A percentile compares a stretch with the other conserved stretches of the same genome.
Evolutionary conservation across 2,113 vertebrate species (phyloP).

Genomic region (Notothenia rossii): DNA sequence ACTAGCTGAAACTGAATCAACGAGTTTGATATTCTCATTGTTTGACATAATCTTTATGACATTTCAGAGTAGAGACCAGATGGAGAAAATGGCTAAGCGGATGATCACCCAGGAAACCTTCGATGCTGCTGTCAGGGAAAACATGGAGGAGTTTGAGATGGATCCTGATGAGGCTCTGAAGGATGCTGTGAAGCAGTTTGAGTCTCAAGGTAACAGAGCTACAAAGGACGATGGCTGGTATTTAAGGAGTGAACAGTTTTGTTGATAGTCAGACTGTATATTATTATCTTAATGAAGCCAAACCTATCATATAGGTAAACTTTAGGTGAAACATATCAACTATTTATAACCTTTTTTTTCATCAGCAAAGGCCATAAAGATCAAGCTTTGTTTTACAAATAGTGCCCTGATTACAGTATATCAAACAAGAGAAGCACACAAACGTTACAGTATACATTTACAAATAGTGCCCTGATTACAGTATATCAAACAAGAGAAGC

Average conservation of each 20-base stretch:
- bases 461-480: too few species aligned
- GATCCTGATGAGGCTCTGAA: conserved; percentile 88
- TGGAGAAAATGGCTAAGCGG: conserved; percentile 85
- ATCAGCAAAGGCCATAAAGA: too few species aligned
- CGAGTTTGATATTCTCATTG: background rate
- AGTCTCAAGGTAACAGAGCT: conserved; percentile 89
- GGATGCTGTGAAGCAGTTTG: conserved; percentile 93
- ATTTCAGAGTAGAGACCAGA: conserved; percentile 3
- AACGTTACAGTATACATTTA: too few species aligned
- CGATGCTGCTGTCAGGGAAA: conserved; percentile 91
- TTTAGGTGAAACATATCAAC: too few species aligned
- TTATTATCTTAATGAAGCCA: too few species aligned
- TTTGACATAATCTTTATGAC: background rate
- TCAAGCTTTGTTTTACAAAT: too few species aligned
- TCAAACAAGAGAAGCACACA: too few species aligned
- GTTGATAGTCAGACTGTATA: background rate
- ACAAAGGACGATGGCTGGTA: background rate
- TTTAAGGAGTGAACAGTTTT: background rate
- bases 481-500: too few species aligned
- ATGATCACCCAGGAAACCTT: conserved; percentile 95
- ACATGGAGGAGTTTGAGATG: conserved; percentile 94
- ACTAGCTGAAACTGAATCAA: background rate
- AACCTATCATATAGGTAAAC: too few species aligned
- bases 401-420: too few species aligned
- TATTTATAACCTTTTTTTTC: too few species aligned